Percentiles rank a stretch among this genome's conserved stretches.
Conservation (phyloP, 1,140 invertebrate species). For the Dendrolimus punctatus region DNA sequence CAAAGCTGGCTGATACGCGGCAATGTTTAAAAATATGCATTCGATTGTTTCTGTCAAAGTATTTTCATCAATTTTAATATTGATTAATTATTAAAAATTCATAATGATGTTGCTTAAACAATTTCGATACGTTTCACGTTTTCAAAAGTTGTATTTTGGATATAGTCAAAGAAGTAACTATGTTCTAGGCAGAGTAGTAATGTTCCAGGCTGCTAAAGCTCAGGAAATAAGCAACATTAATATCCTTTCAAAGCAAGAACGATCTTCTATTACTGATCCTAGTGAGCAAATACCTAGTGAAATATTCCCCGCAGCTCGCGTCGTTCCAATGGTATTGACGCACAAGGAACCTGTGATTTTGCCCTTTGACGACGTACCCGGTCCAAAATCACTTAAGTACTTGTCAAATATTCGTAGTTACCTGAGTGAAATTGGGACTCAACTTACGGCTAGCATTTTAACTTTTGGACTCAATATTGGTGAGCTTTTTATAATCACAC, state of each 20-base stretch:
- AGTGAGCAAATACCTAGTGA: conserved; percentile 23
- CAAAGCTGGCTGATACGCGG: neutral
- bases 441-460: conserved; percentile 74
- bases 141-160: conserved; percentile 9
- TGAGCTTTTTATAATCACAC: conserved; percentile 27
- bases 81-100: conserved; percentile 1
- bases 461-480: conserved; percentile 74
- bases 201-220: conserved; percentile 10
- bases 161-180: conserved; percentile 5
- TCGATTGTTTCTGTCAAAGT: conserved; percentile 13
- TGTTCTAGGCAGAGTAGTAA: conserved; percentile 4
- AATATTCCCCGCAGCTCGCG: conserved; percentile 34
- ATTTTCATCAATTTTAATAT: no score
- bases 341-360: conserved; percentile 47
- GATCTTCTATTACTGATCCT: neutral
- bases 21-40: conserved; percentile 17
- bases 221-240: conserved; percentile 4
- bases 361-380: conserved; percentile 76
- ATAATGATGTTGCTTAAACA: conserved; percentile 21
- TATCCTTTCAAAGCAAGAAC: neutral
- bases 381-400: conserved; percentile 72
- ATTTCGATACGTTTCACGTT: conserved; percentile 14
- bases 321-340: conserved; percentile 38
- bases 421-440: conserved; percentile 75
- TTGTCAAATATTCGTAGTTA: conserved; percentile 74